Conservation (phyloP, 2,113 vertebrate species). For the Pseudolaguvia tuberculata region DNA sequence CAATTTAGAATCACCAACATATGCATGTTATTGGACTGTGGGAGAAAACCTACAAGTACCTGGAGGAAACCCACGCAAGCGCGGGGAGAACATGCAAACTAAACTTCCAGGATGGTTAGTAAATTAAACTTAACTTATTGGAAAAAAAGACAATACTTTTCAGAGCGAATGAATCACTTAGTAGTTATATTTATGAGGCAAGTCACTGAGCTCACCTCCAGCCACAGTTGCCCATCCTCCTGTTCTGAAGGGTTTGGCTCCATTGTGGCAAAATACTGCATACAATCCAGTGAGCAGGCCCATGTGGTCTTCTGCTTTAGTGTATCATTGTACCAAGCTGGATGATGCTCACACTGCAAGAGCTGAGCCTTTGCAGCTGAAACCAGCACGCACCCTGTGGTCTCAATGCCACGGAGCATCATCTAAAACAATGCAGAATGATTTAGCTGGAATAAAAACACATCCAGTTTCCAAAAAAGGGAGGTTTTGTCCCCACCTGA, state of each 20-base stretch:
- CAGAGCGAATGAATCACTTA: neutral
- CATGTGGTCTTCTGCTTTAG: conserved; percentile 97
- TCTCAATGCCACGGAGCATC: conserved; percentile 93
- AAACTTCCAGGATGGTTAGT: neutral
- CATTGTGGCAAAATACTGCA: conserved; percentile 98
- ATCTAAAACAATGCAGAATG: conserved; percentile 68
- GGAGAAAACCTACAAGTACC: too few relatives aligned
- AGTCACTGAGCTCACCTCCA: conserved; percentile 70
- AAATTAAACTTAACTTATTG: neutral
- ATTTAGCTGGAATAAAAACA: neutral
- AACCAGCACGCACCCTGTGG: conserved; percentile 90
- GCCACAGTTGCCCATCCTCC: conserved; percentile 89
- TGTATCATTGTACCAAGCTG: conserved; percentile 91
- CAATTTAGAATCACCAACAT: too few relatives aligned
- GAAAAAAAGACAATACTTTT: neutral
- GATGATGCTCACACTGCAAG: conserved; percentile 92
- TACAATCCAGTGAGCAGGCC: conserved; percentile 92
- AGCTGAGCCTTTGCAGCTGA: conserved; percentile 93
- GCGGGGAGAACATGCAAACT: too few relatives aligned
- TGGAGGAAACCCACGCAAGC: too few relatives aligned
- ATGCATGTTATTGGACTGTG: too few relatives aligned
- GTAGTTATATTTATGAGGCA: neutral
- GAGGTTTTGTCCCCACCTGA: conserved; percentile 72
- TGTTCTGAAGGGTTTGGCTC: conserved; percentile 83
- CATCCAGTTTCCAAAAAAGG: neutral